A percentile compares a stretch with the other conserved stretches of the same genome.
Conservation (phyloP, 2,797 vertebrate species). For the Sebastes kiyomatsui region DNA sequence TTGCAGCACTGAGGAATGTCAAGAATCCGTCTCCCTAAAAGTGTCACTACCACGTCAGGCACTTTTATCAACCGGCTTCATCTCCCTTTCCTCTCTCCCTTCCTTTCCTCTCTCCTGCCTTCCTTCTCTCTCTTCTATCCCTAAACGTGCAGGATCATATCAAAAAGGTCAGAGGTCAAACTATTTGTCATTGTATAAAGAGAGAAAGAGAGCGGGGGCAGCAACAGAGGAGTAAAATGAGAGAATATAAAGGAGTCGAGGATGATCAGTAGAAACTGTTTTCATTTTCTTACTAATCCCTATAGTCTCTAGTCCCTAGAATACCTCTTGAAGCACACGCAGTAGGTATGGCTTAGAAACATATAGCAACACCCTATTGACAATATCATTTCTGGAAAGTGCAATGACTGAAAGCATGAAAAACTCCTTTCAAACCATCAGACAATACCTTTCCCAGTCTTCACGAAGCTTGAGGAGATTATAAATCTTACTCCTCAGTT, state of each 20-base stretch:
- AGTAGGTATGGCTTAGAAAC: too few species aligned
- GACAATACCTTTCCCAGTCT: not conserved
- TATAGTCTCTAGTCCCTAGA: too few species aligned
- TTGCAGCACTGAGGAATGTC: slow-evolving; percentile 46
- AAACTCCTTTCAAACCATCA: too few species aligned
- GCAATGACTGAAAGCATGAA: too few species aligned
- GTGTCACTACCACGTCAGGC: slow-evolving; percentile 39
- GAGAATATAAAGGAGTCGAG: not conserved
- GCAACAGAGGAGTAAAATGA: not conserved
- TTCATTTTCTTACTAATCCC: too few species aligned
- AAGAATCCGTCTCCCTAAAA: slow-evolving; percentile 53
- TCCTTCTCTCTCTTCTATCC: not conserved
- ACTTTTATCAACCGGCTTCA: slow-evolving; percentile 54
- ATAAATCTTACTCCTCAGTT: not conserved
- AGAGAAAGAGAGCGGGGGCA: not conserved
- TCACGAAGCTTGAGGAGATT: not conserved
- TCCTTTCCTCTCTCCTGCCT: not conserved
- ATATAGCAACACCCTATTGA: too few species aligned
- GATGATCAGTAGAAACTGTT: not conserved
- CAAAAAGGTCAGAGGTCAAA: slow-evolving; percentile 52
- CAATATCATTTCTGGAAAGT: too few species aligned
- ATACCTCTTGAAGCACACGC: accelerated
- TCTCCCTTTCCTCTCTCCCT: slow-evolving; percentile 19
- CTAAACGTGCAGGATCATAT: slow-evolving; percentile 30
- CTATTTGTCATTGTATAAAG: slow-evolving; percentile 11